Base-by-base conservation (phyloP, 2,113 vertebrate genomes). In the Anthoscopus minutus region DNA sequence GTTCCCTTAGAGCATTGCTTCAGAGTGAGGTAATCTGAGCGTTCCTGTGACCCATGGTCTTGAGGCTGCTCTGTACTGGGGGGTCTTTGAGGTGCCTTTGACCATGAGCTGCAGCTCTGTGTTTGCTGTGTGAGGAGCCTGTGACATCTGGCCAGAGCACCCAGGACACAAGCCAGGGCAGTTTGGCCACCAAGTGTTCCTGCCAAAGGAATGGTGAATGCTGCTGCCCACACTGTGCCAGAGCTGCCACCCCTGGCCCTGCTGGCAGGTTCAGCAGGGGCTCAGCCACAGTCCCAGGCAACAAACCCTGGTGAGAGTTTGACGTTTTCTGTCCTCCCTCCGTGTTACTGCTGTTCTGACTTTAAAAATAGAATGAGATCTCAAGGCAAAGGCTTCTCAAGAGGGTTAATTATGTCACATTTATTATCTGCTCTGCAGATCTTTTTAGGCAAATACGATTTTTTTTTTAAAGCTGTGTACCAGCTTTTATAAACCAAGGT, bases 401-500 rank as follows among this genome's bases (percentile, higher is more conserved):
- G 87, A 91, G 94, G 87, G 87, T 95, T 92, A 86, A 78, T 94
- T 78, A 90, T 79, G 66, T 91, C 93, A 80, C 58, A 24, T 53
- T 73, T 95, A 81, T 84, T 91, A 93, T 85, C 78, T 92, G 45
- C 65, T 79, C 4, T 81, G 66, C 79, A 44, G 70, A 88, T 79
- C 74, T 92, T 91, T 76, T 94, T 82, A 42, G 54, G n/a, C 81
- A 92, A 89, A 42, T 80, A 25, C 2, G 12, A 89, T 10, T 44
- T 4, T 2, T 28, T 5, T 50, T 67, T 48, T 66, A 30, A 1
- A 60, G 53, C 47, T 61, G 23, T 65, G 31, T n/a, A 31, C 33
- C 50, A 53, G 61, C 58, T 80, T 81, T 71, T 79, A 65, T 40
- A 73, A 88, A 25, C 28, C 23, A 7, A 44, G 62, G 48, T 66